phyloP scores from a whole-genome alignment of 2,888 invertebrate genomes.

The Stramonita haemastoma region DNA sequence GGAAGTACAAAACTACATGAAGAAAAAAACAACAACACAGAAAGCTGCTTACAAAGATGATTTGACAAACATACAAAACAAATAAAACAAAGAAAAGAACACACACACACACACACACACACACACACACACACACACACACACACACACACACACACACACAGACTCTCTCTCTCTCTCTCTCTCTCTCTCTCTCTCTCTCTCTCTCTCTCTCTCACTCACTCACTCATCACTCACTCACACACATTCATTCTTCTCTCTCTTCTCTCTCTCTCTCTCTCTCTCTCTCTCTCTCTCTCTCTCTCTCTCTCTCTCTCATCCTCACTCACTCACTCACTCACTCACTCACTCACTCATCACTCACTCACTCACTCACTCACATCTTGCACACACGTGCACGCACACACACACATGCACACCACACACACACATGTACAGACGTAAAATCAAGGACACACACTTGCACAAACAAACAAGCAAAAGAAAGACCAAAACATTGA shows the following conservation, averaged over 20 bases:
- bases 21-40: too few species aligned
- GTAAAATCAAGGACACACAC: too few species aligned
- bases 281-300: neutral
- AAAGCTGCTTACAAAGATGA: too few species aligned
- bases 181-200: neutral
- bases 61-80: too few species aligned
- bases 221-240: neutral
- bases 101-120: conserved; percentile 19
- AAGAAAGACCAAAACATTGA: too few species aligned
- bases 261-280: neutral
- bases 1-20: too few species aligned
- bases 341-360: neutral
- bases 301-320: neutral
- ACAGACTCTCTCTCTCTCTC: too few species aligned
- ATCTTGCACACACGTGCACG: too few species aligned
- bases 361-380: neutral
- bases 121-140: conserved; percentile 17
- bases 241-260: neutral
- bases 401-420: too few species aligned
- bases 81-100: too few species aligned
- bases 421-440: too few species aligned
- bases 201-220: neutral
- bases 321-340: neutral
- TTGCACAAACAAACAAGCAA: too few species aligned
- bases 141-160: conserved; percentile 2